Percentiles rank a stretch among this genome's conserved stretches.
Evolutionary conservation across 2,113 vertebrate genomes (phyloP).

Genomic region (Picathartes gymnocephalus): DNA sequence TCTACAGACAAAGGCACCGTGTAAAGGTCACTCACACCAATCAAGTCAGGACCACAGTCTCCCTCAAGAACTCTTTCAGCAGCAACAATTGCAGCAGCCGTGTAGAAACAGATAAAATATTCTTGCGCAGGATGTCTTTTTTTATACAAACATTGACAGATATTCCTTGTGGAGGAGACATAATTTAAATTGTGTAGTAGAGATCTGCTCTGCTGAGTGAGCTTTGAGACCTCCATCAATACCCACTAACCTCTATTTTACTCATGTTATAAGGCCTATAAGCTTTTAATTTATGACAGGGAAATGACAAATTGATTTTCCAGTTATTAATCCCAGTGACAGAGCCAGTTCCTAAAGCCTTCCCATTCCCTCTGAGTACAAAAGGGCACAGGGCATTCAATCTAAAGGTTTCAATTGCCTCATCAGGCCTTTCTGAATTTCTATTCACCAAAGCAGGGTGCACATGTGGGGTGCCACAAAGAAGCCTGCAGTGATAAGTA

Average conservation of each 20-base stretch:
- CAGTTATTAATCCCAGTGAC: slow-evolving; percentile 58
- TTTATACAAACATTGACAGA: slow-evolving; percentile 54
- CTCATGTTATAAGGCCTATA: slow-evolving; percentile 54
- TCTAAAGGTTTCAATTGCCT: neutral
- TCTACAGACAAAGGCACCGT: neutral
- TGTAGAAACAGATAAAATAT: neutral
- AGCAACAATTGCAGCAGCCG: neutral
- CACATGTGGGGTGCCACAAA: neutral
- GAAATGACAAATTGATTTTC: slow-evolving; percentile 68
- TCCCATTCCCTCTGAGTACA: neutral
- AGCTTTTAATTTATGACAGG: slow-evolving; percentile 66
- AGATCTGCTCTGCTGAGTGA: slow-evolving; percentile 54
- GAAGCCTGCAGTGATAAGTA: neutral
- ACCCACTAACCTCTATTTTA: slow-evolving; percentile 64
- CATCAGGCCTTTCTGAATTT: neutral
- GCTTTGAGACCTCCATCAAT: slow-evolving; percentile 60
- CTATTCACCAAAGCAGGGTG: neutral
- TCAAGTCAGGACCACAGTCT: neutral
- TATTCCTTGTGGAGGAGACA: slow-evolving; percentile 42
- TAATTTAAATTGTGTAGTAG: slow-evolving; percentile 53
- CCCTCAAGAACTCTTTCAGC: neutral
- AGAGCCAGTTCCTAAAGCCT: slow-evolving; percentile 38
- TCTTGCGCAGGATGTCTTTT: neutral
- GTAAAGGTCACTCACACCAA: neutral
- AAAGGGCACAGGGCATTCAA: neutral